These are phyloP conservation scores for Bubo scandiacus DNA, from an alignment of 2,113 vertebrate genomes.

Conservation along the genomic window DNA sequence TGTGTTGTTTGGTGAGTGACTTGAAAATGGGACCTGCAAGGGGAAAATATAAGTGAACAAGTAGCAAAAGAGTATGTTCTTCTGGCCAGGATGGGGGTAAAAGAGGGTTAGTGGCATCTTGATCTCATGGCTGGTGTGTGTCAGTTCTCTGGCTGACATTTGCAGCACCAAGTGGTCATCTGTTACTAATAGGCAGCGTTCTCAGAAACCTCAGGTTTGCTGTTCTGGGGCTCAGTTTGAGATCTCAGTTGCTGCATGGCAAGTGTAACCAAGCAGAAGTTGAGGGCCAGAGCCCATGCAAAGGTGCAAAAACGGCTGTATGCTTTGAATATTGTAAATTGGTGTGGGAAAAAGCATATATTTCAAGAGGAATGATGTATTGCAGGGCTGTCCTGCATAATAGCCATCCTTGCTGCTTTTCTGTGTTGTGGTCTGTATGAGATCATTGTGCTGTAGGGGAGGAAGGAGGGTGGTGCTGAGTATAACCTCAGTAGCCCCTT, in stretches of 20 bases:
- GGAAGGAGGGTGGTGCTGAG: neutral
- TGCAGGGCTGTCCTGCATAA: neutral
- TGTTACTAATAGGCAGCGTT: neutral
- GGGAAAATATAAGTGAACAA: neutral
- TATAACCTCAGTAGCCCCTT: neutral
- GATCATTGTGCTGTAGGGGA: neutral
- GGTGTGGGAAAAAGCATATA: neutral
- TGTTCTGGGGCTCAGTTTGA: neutral
- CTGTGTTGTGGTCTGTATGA: neutral
- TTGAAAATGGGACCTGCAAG: neutral
- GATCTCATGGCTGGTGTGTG: neutral
- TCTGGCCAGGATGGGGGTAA: neutral
- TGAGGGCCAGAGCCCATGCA: neutral
- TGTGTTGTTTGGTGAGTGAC: slow-evolving; percentile 9
- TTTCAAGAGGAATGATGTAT: neutral
- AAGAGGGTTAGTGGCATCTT: neutral
- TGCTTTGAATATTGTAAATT: neutral
- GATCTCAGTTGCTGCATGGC: neutral
- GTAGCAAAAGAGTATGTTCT: neutral
- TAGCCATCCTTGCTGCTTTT: neutral
- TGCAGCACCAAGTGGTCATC: neutral
- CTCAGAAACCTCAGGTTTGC: neutral
- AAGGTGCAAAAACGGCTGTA: neutral
- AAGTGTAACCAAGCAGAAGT: neutral
- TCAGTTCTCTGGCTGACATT: neutral